A percentile compares a stretch with the other conserved stretches of the same genome.
These are phyloP conservation scores for Ellobius talpinus DNA, from an alignment of 2,113 vertebrate genomes.

Conservation along the genomic window DNA sequence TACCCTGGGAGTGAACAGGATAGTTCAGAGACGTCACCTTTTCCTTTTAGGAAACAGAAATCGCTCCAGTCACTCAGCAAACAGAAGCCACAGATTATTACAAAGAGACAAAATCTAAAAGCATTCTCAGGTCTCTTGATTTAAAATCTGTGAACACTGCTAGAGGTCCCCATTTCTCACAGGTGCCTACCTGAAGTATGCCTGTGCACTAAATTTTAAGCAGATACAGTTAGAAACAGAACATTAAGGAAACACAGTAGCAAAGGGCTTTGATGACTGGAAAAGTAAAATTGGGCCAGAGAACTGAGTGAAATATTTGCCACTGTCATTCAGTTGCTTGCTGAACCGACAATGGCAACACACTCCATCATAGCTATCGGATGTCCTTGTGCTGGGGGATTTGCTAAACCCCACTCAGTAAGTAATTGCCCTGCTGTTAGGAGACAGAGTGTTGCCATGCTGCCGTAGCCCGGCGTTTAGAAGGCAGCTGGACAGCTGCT, in stretches of 20 bases:
- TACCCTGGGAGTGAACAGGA: background rate
- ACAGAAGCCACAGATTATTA: background rate
- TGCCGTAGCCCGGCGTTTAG: conserved; percentile 88
- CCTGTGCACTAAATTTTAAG: background rate
- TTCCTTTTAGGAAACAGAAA: background rate
- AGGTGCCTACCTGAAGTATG: background rate
- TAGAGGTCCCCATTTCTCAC: background rate
- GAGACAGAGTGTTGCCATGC: conserved; percentile 88
- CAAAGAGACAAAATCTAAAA: conserved; percentile 60
- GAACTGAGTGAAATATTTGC: conserved; percentile 88
- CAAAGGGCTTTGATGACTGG: conserved; percentile 81
- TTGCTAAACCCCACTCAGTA: conserved; percentile 92
- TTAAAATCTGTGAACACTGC: background rate
- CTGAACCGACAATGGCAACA: conserved; percentile 96
- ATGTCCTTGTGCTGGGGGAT: conserved; percentile 90
- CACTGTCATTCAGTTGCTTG: conserved; percentile 74
- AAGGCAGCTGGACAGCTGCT: conserved; percentile 90
- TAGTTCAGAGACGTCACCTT: background rate
- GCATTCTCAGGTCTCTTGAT: background rate
- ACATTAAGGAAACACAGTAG: conserved; percentile 42
- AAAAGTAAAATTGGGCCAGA: conserved; percentile 86
- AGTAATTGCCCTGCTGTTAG: conserved; percentile 91
- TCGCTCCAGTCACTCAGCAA: background rate
- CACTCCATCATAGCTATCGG: conserved; percentile 96
- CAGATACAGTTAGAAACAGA: conserved; percentile 18